A percentile compares a stretch with the other conserved stretches of the same genome.
These are phyloP conservation scores for Eristalis pertinax DNA, from an alignment of 2,888 invertebrate genomes.

Conservation along the genomic window DNA sequence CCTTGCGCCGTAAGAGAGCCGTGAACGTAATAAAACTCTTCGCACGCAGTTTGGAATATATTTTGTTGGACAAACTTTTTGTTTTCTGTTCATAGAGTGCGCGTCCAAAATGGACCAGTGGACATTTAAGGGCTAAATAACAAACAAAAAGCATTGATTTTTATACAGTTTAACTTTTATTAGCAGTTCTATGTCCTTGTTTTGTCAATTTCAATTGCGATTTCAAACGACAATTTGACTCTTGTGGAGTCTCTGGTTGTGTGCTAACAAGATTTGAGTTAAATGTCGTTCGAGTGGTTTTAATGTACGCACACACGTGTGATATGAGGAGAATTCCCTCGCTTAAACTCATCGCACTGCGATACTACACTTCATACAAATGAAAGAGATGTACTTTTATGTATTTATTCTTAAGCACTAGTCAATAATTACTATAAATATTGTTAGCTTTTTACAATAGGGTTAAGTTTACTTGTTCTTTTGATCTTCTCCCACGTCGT, in stretches of 20 bases:
- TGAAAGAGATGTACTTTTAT: constrained; percentile 14
- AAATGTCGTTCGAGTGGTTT: too few species aligned
- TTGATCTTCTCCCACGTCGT: not conserved
- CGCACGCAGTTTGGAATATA: too few species aligned
- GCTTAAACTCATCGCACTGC: constrained; percentile 6
- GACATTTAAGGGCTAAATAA: not conserved
- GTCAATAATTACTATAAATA: constrained; percentile 53
- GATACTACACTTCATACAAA: constrained; percentile 20
- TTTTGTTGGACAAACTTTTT: too few species aligned
- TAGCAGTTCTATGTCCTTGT: constrained; percentile 37
- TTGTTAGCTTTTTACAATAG: constrained; percentile 49
- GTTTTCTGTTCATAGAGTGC: too few species aligned
- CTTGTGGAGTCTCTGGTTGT: too few species aligned
- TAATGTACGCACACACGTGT: not conserved
- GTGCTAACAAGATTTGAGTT: not conserved
- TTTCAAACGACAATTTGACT: too few species aligned
- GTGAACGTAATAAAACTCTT: too few species aligned
- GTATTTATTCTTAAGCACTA: constrained; percentile 52
- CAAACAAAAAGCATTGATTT: not conserved
- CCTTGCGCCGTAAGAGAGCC: too few species aligned
- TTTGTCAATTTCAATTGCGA: constrained; percentile 34
- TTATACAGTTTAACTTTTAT: constrained; percentile 44
- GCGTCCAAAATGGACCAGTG: too few species aligned
- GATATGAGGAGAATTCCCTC: constrained; percentile 1
- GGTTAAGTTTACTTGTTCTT: constrained; percentile 1